Evolutionary conservation across 92 coral and sea anemone genomes (phyloP).

Genomic region (Epizoanthus scotinus): DNA sequence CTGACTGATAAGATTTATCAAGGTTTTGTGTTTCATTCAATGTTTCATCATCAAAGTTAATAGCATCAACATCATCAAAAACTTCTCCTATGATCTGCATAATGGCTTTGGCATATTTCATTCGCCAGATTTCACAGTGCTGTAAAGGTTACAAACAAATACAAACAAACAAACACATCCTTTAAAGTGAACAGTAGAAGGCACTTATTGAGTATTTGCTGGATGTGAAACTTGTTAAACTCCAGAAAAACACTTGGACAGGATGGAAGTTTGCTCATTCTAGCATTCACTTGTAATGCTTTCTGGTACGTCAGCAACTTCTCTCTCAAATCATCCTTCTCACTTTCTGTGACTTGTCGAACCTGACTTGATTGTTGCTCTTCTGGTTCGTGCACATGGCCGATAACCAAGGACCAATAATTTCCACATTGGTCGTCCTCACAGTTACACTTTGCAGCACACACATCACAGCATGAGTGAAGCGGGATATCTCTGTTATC

Average conservation of each 20-base stretch:
- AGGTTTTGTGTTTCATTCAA: neutral
- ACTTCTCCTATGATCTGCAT: constrained; percentile 38
- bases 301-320: constrained; percentile 38
- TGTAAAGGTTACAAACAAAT: too few relatives aligned
- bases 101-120: constrained; percentile 46
- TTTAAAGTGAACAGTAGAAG: constrained; percentile 35
- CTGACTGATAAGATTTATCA: constrained; percentile 19
- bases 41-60: constrained; percentile 18
- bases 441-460: constrained; percentile 60
- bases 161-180: too few relatives aligned
- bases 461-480: constrained; percentile 71
- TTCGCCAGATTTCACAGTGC: constrained; percentile 52
- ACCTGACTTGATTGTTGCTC: neutral
- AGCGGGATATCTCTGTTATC: constrained; percentile 33
- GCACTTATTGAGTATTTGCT: constrained; percentile 54
- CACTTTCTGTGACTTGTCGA: neutral
- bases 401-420: neutral
- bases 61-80: constrained; percentile 41
- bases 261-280: constrained; percentile 14
- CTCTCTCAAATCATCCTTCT: constrained; percentile 17
- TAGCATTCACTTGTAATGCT: constrained; percentile 6
- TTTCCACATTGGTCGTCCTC: constrained; percentile 23
- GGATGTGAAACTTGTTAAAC: constrained; percentile 46
- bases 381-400: neutral
- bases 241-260: constrained; percentile 47